Conservation (phyloP, 1,140 invertebrate species). For the Cephus cinctus region DNA sequence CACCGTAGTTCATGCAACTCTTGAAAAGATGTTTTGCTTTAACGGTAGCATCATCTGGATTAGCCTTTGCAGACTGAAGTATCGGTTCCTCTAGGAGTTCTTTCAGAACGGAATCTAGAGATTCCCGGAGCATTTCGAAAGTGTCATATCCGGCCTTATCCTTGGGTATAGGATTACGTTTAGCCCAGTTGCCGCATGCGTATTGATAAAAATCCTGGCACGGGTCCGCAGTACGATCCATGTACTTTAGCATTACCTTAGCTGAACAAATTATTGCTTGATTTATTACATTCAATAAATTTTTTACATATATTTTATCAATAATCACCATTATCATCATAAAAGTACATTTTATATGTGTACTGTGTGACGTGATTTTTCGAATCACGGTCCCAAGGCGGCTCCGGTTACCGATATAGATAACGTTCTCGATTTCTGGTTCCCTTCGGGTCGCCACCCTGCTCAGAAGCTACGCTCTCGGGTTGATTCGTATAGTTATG, state of each 20-base stretch:
- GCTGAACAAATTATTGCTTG: slow-evolving; percentile 46
- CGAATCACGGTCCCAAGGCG: too few species aligned
- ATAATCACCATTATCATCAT: too few species aligned
- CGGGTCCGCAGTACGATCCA: slow-evolving; percentile 76
- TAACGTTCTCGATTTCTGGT: too few species aligned
- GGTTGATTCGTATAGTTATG: too few species aligned
- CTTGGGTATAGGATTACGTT: slow-evolving; percentile 79
- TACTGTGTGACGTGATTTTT: too few species aligned
- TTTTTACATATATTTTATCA: too few species aligned
- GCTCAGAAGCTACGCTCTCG: too few species aligned
- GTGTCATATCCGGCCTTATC: slow-evolving; percentile 81
- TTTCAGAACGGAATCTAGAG: slow-evolving; percentile 67
- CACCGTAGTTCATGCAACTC: slow-evolving; percentile 82
- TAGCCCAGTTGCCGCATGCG: slow-evolving; percentile 85
- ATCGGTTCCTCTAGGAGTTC: slow-evolving; percentile 64
- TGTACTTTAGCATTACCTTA: slow-evolving; percentile 72
- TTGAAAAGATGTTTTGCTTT: slow-evolving; percentile 80
- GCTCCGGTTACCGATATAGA: too few species aligned
- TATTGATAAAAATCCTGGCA: slow-evolving; percentile 92
- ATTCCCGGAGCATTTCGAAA: slow-evolving; percentile 79
- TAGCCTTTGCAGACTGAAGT: slow-evolving; percentile 25
- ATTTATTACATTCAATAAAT: too few species aligned
- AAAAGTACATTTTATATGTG: too few species aligned
- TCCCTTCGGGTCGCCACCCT: too few species aligned
- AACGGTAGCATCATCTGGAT: slow-evolving; percentile 60